These are phyloP conservation scores for Nyctibius bracteatus DNA, from an alignment of 2,113 vertebrate genomes.

Conservation along the genomic window DNA sequence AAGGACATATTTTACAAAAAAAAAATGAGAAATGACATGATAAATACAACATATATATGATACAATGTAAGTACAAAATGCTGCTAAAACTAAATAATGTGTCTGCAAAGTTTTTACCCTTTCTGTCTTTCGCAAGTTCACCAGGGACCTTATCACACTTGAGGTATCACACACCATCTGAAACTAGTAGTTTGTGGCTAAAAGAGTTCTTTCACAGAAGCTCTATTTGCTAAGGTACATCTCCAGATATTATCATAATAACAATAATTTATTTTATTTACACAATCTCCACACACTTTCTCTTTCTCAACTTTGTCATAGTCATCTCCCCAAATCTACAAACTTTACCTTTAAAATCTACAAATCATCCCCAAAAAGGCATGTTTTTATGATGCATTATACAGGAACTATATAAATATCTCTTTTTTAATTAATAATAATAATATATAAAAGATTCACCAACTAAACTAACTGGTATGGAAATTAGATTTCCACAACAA, in stretches of 20 bases:
- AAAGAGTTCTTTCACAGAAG: neutral
- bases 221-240: neutral
- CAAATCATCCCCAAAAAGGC: rapidly evolving
- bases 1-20: neutral
- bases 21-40: neutral
- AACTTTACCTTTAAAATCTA: neutral
- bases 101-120: neutral
- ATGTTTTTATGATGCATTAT: neutral
- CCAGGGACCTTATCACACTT: neutral
- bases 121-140: neutral
- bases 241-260: neutral
- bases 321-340: neutral
- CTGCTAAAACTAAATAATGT: neutral
- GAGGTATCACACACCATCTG: neutral
- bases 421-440: neutral
- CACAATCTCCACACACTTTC: neutral
- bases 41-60: neutral
- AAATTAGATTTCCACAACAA: neutral
- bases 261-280: neutral
- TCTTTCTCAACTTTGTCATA: neutral
- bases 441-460: neutral
- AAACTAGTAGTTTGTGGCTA: neutral
- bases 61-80: neutral
- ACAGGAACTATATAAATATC: neutral
- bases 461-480: neutral